These are phyloP conservation scores for Acanthis flammea DNA, from an alignment of 2,797 vertebrate species.

Conservation along the genomic window DNA sequence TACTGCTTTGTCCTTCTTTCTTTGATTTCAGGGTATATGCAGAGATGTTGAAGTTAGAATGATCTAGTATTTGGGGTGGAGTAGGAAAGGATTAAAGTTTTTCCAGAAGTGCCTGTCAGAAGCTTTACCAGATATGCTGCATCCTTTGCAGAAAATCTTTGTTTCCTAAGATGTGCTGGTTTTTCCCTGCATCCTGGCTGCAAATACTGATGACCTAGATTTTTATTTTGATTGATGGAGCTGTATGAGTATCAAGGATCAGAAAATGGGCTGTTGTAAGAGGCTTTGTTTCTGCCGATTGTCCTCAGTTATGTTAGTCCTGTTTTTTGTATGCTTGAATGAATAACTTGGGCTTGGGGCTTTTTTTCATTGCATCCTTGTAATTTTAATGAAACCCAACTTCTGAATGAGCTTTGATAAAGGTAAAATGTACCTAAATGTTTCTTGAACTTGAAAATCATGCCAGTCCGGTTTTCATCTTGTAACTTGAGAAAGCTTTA, in stretches of 20 bases:
- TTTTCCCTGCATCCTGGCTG: conserved; percentile 13
- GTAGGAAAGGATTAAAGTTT: neutral
- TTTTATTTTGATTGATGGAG: conserved; percentile 43
- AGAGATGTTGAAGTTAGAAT: neutral
- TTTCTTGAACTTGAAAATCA: conserved; percentile 36
- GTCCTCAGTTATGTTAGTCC: neutral
- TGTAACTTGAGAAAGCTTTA: conserved; percentile 11
- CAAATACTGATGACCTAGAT: conserved; percentile 44
- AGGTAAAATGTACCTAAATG: neutral
- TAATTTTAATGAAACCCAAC: conserved; percentile 5
- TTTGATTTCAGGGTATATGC: neutral
- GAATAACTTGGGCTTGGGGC: neutral
- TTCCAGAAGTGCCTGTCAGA: neutral
- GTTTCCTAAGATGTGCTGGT: neutral
- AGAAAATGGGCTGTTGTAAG: conserved; percentile 18
- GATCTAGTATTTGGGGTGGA: neutral
- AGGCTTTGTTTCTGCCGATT: conserved; percentile 31
- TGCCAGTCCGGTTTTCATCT: neutral
- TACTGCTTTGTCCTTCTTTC: neutral
- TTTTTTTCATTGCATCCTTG: neutral
- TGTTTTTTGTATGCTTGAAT: neutral
- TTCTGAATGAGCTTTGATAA: conserved; percentile 22
- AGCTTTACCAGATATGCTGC: neutral
- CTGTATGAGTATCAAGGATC: conserved; percentile 2
- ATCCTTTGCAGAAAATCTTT: neutral